Conservation (phyloP, 2,113 vertebrate genomes). For the Pomatorhinus ruficollis region DNA sequence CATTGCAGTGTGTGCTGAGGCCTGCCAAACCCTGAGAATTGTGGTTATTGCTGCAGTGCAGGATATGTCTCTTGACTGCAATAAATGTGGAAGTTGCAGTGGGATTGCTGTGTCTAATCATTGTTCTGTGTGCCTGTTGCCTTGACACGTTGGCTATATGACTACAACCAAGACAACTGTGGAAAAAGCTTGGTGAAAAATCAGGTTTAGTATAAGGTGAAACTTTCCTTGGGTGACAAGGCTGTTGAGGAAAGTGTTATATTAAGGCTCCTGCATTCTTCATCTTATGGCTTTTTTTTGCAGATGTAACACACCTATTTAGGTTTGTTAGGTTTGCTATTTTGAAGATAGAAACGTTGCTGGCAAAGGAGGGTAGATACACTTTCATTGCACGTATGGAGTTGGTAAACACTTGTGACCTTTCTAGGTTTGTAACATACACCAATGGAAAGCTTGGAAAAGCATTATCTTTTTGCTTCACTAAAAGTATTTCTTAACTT, state of each 20-base stretch:
- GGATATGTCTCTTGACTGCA: not conserved
- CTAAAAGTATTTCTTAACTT: not conserved
- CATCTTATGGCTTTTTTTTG: rapidly evolving
- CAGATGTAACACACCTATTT: not conserved
- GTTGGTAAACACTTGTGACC: not conserved
- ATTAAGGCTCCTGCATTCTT: not conserved
- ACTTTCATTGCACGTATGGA: not conserved
- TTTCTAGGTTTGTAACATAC: not conserved
- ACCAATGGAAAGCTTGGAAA: not conserved
- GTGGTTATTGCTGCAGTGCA: not conserved
- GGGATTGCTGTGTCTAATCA: not conserved
- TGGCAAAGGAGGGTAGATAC: not conserved
- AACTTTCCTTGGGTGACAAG: not conserved
- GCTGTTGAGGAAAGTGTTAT: not conserved
- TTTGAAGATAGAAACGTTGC: not conserved
- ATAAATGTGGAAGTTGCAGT: not conserved
- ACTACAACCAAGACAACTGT: not conserved
- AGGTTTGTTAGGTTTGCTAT: not conserved
- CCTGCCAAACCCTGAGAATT: not conserved
- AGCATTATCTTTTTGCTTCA: not conserved
- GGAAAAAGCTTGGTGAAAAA: not conserved
- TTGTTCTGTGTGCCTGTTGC: not conserved
- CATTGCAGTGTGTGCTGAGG: not conserved
- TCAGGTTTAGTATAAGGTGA: not conserved
- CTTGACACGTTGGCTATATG: not conserved